A percentile compares a stretch with the other conserved stretches of the same genome.
Evolutionary conservation across 2,113 vertebrate species (phyloP).

Genomic region (Mustelus asterias): DNA sequence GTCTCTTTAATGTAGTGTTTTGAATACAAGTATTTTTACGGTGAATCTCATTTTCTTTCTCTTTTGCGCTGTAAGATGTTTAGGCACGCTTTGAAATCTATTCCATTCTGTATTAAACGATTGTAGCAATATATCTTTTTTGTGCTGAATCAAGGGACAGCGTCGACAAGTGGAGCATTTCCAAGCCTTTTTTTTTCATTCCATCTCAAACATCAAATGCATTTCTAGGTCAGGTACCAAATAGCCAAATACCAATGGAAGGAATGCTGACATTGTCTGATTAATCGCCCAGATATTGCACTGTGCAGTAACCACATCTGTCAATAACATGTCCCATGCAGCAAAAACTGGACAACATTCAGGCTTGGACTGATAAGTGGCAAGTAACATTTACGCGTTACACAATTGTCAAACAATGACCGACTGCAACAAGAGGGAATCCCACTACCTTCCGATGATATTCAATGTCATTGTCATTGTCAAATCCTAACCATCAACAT

Average conservation of each 20-base stretch:
- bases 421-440: neutral
- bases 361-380: neutral
- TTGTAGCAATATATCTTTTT: slow-evolving; percentile 13
- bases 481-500: neutral
- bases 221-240: neutral
- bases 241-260: neutral
- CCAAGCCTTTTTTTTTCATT: neutral
- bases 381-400: neutral
- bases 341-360: neutral
- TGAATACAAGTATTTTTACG: slow-evolving; percentile 30
- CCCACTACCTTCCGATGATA: neutral
- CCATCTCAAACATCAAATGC: neutral
- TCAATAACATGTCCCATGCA: neutral
- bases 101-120: neutral
- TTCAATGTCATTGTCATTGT: neutral
- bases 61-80: slow-evolving; percentile 18
- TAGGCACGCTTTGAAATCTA: neutral
- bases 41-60: slow-evolving; percentile 33
- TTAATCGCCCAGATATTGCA: neutral
- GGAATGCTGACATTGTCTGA: neutral
- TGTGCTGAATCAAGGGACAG: slow-evolving; percentile 3
- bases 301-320: neutral
- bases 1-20: slow-evolving; percentile 27
- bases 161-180: neutral
- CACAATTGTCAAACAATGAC: neutral